Conservation (phyloP, 2,888 invertebrate species). For the Drosophila aldrichi region DNA sequence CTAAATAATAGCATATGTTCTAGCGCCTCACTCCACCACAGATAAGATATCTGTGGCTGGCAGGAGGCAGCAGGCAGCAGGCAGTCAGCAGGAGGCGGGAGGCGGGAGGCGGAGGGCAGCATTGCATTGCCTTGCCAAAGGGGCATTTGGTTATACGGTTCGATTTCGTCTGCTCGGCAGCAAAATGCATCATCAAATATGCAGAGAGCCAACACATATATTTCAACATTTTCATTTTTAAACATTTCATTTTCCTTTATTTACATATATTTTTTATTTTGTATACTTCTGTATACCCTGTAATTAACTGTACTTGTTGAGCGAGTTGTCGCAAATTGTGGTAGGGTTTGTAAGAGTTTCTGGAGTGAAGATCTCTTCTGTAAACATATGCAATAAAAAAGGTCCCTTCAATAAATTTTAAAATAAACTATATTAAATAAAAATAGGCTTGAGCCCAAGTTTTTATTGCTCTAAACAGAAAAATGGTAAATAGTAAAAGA, state of each 20-base stretch:
- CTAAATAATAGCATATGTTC: conserved; percentile 76
- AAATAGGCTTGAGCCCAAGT: no score
- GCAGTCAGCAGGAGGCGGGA: no score
- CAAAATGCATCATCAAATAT: conserved; percentile 67
- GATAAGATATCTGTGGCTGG: no score
- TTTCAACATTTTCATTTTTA: conserved; percentile 37
- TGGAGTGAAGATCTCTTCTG: no score
- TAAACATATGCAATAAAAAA: no score
- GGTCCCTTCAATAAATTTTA: no score
- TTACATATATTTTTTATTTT: conserved; percentile 27
- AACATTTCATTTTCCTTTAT: conserved; percentile 12
- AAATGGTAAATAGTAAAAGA: no score
- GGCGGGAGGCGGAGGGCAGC: neutral
- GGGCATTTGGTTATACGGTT: conserved; percentile 46
- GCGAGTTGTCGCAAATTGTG: neutral
- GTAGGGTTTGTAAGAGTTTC: neutral
- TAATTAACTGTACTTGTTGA: no score
- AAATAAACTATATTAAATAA: no score
- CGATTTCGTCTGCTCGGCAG: conserved; percentile 29
- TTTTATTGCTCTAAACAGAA: no score
- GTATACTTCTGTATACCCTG: conserved; percentile 7
- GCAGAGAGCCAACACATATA: conserved; percentile 31
- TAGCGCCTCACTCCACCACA: conserved; percentile 35
- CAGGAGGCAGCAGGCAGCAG: no score
- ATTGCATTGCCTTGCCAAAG: conserved; percentile 15